These are phyloP conservation scores for Metacarcinus magister DNA, from an alignment of 2,888 invertebrate genomes.

Conservation along the genomic window DNA sequence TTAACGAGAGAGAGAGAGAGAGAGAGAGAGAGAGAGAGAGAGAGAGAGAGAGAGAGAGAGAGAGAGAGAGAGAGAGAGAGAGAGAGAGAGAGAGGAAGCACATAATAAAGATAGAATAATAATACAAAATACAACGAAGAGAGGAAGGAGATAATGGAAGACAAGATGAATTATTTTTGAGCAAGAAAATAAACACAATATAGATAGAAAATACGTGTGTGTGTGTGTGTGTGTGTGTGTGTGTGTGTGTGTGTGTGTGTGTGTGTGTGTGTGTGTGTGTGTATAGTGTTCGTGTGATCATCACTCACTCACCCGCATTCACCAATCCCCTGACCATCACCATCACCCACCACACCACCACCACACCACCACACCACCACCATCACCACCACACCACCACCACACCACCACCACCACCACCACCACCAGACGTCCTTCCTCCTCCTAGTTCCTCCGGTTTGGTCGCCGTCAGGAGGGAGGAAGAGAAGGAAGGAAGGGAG, in stretches of 20 bases:
- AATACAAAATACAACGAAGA: too few relatives aligned
- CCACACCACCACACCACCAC: too few relatives aligned
- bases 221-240: slow-evolving; percentile 50
- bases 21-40: background rate
- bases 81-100: background rate
- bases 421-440: background rate
- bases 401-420: slow-evolving; percentile 20
- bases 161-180: background rate
- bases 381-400: background rate
- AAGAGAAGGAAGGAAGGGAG: background rate
- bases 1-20: too few relatives aligned
- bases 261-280: slow-evolving; percentile 49
- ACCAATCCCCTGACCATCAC: too few relatives aligned
- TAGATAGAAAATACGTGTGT: background rate
- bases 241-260: slow-evolving; percentile 53
- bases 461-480: background rate
- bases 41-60: slow-evolving; percentile 14
- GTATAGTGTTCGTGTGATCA: too few relatives aligned
- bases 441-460: background rate
- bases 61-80: background rate
- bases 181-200: too few relatives aligned
- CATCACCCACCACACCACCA: too few relatives aligned
- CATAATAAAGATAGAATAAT: too few relatives aligned
- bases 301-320: too few relatives aligned
- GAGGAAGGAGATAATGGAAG: background rate